Base-by-base conservation (phyloP, 2,888 invertebrate genomes). In the Byasa hedistus region DNA sequence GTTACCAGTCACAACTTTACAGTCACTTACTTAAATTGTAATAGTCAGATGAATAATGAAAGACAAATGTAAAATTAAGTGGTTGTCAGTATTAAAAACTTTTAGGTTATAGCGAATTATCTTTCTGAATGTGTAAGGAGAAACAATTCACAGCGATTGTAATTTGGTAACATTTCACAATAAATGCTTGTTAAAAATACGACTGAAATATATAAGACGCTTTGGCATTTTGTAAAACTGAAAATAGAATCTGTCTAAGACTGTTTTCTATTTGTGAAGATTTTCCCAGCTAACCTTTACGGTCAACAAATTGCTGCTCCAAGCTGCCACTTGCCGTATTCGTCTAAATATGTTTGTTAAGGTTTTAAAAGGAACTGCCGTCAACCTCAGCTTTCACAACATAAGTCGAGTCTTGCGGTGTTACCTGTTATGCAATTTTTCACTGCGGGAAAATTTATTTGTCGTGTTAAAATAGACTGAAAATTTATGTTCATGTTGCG, bases 281-380 rank as follows among this genome's bases (percentile, higher is more conserved):
- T 59, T 59, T 48, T 59, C 58, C 23, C 24, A 23, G 58, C 23
- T 17, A 44, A 22, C 32, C 44, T 59, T 23, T 24, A 59, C 58
- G 24, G 44, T 48, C 58, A 59, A 59, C 58, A 59, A 59, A 59
- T 59, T 48, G 58, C 58, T 59, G 39, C 58, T 48, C 23, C 58
- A 44, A 44, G 44, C 23, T 59, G 58, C 44, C 58, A 59, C 44
- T 22, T 23, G 23, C 44, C 58, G 44, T 48, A 19, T 17, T 48
- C 58, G 58, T 59, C 58, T 59, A 59, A 59, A 48, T 23, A 24
- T 59, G 58, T 59, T 59, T 59, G 58, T 59, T 59, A 23, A 39
- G 48, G 58, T 59, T 59, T 48, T 24, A 48, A 39, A 59, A 59
- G 58, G 58, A 59, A 59, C 58, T 59, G 19, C 58, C 23, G 58